A percentile compares a stretch with the other conserved stretches of the same genome.
These are phyloP conservation scores for Synchiropus splendidus DNA, from an alignment of 2,113 vertebrate genomes.

Conservation along the genomic window DNA sequence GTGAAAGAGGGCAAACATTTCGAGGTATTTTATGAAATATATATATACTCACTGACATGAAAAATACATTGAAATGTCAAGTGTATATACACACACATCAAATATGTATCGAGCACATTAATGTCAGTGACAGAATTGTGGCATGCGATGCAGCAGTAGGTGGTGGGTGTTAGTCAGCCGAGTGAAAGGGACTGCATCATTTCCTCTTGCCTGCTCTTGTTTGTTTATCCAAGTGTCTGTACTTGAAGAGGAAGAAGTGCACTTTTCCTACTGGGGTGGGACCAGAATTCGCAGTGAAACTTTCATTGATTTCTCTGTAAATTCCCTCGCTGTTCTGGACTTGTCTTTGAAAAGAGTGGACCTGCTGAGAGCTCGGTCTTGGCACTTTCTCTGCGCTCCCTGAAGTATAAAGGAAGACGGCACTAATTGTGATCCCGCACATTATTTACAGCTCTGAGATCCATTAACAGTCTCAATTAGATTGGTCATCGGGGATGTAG, in stretches of 20 bases:
- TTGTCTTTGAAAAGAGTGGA: slow-evolving; percentile 30
- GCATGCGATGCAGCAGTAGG: no score
- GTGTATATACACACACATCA: no score
- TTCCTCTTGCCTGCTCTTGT: no score
- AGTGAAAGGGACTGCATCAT: no score
- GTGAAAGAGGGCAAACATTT: slow-evolving; percentile 16
- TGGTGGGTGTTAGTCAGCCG: no score
- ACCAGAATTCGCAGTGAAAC: slow-evolving; percentile 28
- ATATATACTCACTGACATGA: no score
- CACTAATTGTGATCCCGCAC: slow-evolving; percentile 53
- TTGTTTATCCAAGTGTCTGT: no score
- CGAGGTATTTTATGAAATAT: slow-evolving; percentile 13
- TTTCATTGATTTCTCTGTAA: slow-evolving; percentile 57
- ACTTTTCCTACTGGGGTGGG: slow-evolving; percentile 24
- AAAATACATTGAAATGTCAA: no score
- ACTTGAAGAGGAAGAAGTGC: no score
- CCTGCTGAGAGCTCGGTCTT: slow-evolving; percentile 51
- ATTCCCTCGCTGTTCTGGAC: no score
- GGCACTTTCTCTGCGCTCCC: slow-evolving; percentile 45
- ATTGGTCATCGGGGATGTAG: slow-evolving; percentile 51
- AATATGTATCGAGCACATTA: no score
- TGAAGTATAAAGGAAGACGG: slow-evolving; percentile 43
- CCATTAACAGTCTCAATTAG: slow-evolving; percentile 64
- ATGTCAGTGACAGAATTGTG: no score
- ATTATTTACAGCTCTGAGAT: slow-evolving; percentile 61